These are phyloP conservation scores for Engraulis encrasicolus DNA, from an alignment of 2,113 vertebrate species.

Conservation along the genomic window DNA sequence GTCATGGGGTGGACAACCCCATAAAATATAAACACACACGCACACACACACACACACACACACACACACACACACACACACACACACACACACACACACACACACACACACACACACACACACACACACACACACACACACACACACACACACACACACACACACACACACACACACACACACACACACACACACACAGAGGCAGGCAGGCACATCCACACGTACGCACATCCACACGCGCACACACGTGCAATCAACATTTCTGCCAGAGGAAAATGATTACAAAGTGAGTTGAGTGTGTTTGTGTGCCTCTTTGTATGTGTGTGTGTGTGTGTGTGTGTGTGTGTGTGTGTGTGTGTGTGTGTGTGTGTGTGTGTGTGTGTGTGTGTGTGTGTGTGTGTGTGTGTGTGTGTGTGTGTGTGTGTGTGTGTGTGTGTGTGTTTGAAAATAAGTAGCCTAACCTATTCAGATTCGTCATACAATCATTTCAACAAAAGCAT, in stretches of 20 bases:
- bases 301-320: background rate
- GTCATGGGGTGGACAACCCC: background rate
- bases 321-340: slow-evolving; percentile 3
- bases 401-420: background rate
- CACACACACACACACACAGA: background rate
- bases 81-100: background rate
- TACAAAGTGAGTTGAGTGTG: background rate
- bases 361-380: too few relatives aligned
- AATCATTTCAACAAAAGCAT: too few relatives aligned
- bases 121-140: slow-evolving; percentile 1
- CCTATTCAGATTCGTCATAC: too few relatives aligned
- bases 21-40: background rate
- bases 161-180: background rate
- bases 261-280: background rate
- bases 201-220: background rate
- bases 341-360: background rate
- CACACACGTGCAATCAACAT: background rate
- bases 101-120: background rate
- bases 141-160: slow-evolving; percentile 20
- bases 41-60: background rate
- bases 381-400: background rate
- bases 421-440: too few relatives aligned
- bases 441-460: too few relatives aligned
- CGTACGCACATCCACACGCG: too few relatives aligned
- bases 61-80: background rate